These are phyloP conservation scores for Atractosteus spatula DNA, from an alignment of 2,113 vertebrate species.

Conservation along the genomic window DNA sequence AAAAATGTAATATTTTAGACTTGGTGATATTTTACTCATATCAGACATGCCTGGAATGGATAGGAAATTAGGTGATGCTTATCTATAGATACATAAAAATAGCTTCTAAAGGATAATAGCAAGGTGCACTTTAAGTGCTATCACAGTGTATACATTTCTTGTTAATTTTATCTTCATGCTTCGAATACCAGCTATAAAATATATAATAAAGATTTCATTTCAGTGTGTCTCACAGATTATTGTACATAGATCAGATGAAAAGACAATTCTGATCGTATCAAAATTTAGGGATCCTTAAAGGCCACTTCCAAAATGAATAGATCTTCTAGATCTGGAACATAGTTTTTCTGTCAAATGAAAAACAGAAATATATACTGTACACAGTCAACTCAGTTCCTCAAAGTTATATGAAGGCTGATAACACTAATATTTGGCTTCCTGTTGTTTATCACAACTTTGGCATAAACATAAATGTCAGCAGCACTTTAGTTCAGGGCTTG, in stretches of 20 bases:
- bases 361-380: no score
- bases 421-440: no score
- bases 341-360: no score
- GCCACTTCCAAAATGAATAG: no score
- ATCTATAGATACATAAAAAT: slow-evolving; percentile 34
- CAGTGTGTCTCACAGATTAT: no score
- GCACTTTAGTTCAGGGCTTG: no score
- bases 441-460: no score
- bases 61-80: slow-evolving; percentile 18
- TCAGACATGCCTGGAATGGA: neutral
- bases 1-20: neutral
- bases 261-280: neutral
- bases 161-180: slow-evolving; percentile 8
- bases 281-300: neutral
- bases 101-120: neutral
- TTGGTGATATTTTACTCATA: neutral
- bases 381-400: no score
- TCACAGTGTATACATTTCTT: slow-evolving; percentile 28
- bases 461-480: no score
- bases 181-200: slow-evolving; percentile 16
- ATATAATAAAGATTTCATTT: slow-evolving; percentile 15
- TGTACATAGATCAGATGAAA: neutral
- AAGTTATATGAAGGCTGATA: no score
- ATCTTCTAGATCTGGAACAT: no score
- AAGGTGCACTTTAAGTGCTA: slow-evolving; percentile 17